Evolutionary conservation across 1,140 invertebrate species (phyloP), one percentile per base, ranked within the genome.

Genomic region (Rhagoletis zephyria): DNA sequence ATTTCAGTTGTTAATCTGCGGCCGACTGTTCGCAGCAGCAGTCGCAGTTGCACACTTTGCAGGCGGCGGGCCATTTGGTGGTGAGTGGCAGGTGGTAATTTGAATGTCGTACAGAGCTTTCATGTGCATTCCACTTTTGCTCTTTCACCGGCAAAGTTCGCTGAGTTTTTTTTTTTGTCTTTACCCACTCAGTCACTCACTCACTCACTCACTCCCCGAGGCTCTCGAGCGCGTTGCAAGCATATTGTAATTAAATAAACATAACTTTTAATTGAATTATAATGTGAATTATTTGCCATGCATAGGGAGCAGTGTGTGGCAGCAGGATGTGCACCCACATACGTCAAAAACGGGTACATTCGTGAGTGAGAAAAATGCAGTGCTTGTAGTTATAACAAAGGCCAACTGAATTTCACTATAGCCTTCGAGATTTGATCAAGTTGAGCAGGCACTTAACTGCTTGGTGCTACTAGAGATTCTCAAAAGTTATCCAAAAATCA

Each of bases 181-280:
- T 74, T 74, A 45, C 40, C 19, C 64, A 42, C 10, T 19, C 30
- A 30, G 30, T 42, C 2, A 42, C 10, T 3, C 70, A n/a, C 16
- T 30, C 70, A 10, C 3, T 9, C 16, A 6, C 7, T 42, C 65
- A 40, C 65, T 10, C 0, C 30, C 10, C 3, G 16, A 19, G 7
- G 7, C 74, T 4, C 74, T 30, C 16, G n/a, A 81, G n/a, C 74
- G 16, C 48, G n/a, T 81, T 81, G 45, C 74, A 14, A 2, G 74
- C 74, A 81, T 10, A 81, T 81, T 63, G 63, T 59, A 87, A 87
- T 87, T 87, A 85, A 87, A 85, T 85, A 85, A 87, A 87, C 87
- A 87, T 87, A 87, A 87, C 81, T 87, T 87, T 87, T 85, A 85
- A 87, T 87, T 87, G 77, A 87, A 87, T 87, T 87, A 87, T 87